These are phyloP conservation scores for Zenarchopterus dispar DNA, from an alignment of 2,797 vertebrate genomes.

Conservation along the genomic window DNA sequence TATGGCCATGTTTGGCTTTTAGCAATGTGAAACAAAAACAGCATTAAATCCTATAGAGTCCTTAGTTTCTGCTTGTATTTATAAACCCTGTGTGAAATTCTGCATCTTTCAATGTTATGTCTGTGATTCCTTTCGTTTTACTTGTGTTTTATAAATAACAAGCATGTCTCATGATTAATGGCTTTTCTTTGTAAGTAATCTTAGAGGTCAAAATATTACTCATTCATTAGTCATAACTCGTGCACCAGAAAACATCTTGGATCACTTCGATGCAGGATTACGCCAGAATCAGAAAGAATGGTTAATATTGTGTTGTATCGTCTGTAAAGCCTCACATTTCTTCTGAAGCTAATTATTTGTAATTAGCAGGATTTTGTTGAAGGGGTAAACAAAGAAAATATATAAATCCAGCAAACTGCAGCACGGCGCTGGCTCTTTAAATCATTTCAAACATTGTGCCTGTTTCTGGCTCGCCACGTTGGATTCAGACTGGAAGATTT, in stretches of 20 bases:
- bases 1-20: constrained; percentile 35
- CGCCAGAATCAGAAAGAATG: constrained; percentile 75
- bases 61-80: constrained; percentile 26
- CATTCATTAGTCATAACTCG: constrained; percentile 62
- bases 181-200: constrained; percentile 31
- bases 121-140: not conserved
- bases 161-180: not conserved
- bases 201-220: constrained; percentile 44
- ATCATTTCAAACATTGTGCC: constrained; percentile 40
- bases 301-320: constrained; percentile 57
- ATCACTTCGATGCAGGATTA: constrained; percentile 30
- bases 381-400: constrained; percentile 63
- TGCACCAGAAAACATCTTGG: constrained; percentile 32
- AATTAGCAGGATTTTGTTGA: constrained; percentile 61
- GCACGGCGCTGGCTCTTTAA: constrained; percentile 36
- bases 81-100: constrained; percentile 13
- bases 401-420: constrained; percentile 52
- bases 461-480: constrained; percentile 17
- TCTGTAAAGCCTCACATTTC: constrained; percentile 27
- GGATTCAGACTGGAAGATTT: constrained; percentile 31
- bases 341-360: constrained; percentile 69
- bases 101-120: not conserved
- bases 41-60: constrained; percentile 37
- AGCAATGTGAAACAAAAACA: constrained; percentile 43
- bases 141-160: constrained; percentile 16